Evolutionary conservation across 2,797 vertebrate species (phyloP).

Genomic region (Cynodonichthys magdalenae): DNA sequence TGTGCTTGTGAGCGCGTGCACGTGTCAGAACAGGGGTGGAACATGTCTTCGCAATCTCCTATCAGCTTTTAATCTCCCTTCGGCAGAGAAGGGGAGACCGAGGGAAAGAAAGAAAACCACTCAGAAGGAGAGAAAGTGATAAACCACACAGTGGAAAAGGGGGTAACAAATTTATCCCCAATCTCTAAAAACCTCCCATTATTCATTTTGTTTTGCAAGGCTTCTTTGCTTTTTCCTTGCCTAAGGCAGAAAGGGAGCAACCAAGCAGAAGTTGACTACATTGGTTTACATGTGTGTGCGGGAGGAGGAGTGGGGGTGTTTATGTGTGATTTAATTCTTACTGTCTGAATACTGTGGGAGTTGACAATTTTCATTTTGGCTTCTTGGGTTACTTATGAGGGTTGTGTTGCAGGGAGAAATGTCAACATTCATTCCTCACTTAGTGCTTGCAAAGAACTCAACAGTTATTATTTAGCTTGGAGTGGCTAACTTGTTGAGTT

Average conservation of each 20-base stretch:
- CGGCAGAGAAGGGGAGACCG: constrained; percentile 38
- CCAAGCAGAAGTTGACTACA: constrained; percentile 32
- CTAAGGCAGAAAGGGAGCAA: constrained; percentile 32
- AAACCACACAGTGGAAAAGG: constrained; percentile 41
- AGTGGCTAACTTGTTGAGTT: constrained; percentile 39
- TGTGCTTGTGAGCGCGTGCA: constrained; percentile 40
- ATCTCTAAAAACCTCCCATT: constrained; percentile 59
- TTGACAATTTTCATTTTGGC: constrained; percentile 54
- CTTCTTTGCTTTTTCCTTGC: constrained; percentile 53
- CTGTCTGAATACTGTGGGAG: constrained; percentile 55
- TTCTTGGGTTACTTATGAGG: constrained; percentile 49
- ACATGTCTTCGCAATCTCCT: constrained; percentile 75
- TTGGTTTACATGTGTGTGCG: constrained; percentile 17
- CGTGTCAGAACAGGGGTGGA: constrained; percentile 70
- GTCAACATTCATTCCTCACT: constrained; percentile 61
- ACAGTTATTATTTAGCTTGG: constrained; percentile 60
- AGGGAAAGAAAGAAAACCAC: constrained; percentile 38
- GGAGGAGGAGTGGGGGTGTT: background rate
- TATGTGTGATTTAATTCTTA: constrained; percentile 48
- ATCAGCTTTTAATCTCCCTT: constrained; percentile 79
- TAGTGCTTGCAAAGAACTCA: constrained; percentile 42
- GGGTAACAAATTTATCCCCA: constrained; percentile 47
- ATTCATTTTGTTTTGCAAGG: constrained; percentile 61
- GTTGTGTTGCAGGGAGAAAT: constrained; percentile 34
- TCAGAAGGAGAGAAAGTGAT: constrained; percentile 41